A percentile compares a stretch with the other conserved stretches of the same genome.
Evolutionary conservation across 2,888 invertebrate species (phyloP).

Genomic region (Hirudinaria manillensis): DNA sequence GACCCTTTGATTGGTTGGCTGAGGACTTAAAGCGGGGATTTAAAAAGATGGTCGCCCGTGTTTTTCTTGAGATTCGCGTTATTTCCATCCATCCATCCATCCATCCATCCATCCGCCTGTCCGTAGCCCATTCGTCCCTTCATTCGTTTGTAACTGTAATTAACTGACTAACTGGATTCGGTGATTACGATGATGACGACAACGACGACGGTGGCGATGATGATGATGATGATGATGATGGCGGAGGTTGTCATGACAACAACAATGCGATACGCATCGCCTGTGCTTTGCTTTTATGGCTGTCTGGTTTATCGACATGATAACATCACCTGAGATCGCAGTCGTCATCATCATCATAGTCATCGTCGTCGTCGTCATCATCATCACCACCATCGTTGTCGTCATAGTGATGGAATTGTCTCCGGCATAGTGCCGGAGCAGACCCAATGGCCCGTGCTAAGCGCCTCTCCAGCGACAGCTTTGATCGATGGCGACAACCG

Average conservation of each 20-base stretch:
- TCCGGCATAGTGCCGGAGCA: too few species aligned
- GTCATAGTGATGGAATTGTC: background rate
- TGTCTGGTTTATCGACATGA: background rate
- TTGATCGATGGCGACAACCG: too few species aligned
- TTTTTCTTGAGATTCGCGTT: too few species aligned
- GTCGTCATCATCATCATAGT: background rate
- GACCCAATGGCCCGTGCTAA: too few species aligned
- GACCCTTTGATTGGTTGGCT: too few species aligned
- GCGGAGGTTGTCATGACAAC: background rate
- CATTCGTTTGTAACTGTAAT: too few species aligned
- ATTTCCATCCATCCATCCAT: background rate
- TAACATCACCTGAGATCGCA: background rate
- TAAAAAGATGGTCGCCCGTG: too few species aligned
- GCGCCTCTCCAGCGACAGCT: too few species aligned
- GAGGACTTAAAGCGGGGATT: too few species aligned
- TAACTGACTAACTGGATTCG: background rate
- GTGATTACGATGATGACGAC: background rate
- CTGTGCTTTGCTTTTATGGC: too few species aligned
- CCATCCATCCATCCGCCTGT: background rate
- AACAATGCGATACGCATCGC: too few species aligned
- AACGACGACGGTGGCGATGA: too few species aligned
- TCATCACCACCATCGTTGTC: constrained; percentile 1
- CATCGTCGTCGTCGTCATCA: background rate
- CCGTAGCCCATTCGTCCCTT: background rate
- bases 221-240: constrained; percentile 7